Evolutionary conservation across 2,113 vertebrate species (phyloP).

Genomic region (Lycaon pictus): DNA sequence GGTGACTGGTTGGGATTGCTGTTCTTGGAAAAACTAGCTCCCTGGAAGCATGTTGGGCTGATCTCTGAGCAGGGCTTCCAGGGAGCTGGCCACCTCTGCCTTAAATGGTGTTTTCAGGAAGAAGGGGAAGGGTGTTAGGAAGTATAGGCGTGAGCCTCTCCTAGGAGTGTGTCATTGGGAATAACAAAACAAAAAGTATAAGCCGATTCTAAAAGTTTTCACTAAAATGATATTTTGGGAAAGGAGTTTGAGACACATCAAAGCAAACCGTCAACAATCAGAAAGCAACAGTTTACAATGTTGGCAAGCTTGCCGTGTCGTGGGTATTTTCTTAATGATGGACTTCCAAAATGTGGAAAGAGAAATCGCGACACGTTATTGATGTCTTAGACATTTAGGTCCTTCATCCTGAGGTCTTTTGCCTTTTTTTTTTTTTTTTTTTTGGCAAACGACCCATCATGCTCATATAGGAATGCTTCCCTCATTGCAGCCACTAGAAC

Average conservation of each 20-base stretch:
- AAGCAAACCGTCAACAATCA: background rate
- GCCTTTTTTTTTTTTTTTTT: background rate
- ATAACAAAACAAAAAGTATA: background rate
- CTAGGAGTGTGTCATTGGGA: background rate
- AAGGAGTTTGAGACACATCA: background rate
- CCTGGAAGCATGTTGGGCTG: background rate
- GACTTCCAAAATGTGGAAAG: background rate
- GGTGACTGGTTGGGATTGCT: background rate
- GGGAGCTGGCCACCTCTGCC: background rate
- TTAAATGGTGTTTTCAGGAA: background rate
- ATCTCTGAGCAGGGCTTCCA: background rate
- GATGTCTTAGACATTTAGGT: background rate
- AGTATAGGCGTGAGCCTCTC: background rate
- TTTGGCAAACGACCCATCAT: too few relatives aligned
- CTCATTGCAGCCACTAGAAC: background rate
- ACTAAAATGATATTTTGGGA: background rate
- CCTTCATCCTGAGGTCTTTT: background rate
- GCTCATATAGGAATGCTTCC: background rate
- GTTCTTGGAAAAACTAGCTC: background rate
- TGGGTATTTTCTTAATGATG: background rate
- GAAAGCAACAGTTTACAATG: background rate
- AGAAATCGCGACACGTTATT: background rate
- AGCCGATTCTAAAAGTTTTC: background rate
- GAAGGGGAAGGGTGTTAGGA: background rate
- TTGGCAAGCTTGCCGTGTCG: too few relatives aligned